A percentile compares a stretch with the other conserved stretches of the same genome.
Evolutionary conservation across 2,797 vertebrate genomes (phyloP).

Genomic region (Eremophila alpestris): DNA sequence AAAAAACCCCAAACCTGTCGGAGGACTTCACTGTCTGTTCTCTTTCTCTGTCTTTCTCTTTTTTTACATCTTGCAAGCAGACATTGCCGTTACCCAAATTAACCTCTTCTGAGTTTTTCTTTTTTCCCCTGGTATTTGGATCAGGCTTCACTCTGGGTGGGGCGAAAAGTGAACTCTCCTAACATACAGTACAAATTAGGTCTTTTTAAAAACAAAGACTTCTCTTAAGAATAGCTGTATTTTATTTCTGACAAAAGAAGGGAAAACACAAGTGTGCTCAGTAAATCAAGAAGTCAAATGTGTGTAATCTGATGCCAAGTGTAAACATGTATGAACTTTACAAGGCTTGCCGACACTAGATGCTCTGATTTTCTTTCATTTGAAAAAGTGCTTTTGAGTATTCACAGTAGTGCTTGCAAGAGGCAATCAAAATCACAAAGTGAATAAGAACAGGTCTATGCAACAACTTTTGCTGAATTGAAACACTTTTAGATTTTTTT

Average conservation of each 20-base stretch:
- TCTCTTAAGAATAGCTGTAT: slow-evolving; percentile 62
- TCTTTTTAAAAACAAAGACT: slow-evolving; percentile 54
- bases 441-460: slow-evolving; percentile 12
- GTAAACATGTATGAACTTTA: slow-evolving; percentile 65
- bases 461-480: not conserved
- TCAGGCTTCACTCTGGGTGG: slow-evolving; percentile 24
- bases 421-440: not conserved
- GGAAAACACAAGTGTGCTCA: slow-evolving; percentile 59
- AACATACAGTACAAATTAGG: slow-evolving; percentile 64
- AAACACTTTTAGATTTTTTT: not conserved
- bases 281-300: slow-evolving; percentile 71
- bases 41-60: not conserved
- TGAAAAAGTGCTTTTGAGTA: slow-evolving; percentile 66
- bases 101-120: slow-evolving; percentile 25
- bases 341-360: slow-evolving; percentile 62
- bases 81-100: not conserved
- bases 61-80: not conserved
- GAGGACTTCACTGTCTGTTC: not conserved
- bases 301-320: slow-evolving; percentile 72
- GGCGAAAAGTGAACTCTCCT: slow-evolving; percentile 15
- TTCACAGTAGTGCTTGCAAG: slow-evolving; percentile 58
- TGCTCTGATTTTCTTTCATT: slow-evolving; percentile 61
- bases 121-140: not conserved
- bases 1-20: not conserved
- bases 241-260: slow-evolving; percentile 69